Percentiles rank a stretch among this genome's conserved stretches.
Conservation (phyloP, 1,140 invertebrate genomes). For the Chrysoperla carnea region DNA sequence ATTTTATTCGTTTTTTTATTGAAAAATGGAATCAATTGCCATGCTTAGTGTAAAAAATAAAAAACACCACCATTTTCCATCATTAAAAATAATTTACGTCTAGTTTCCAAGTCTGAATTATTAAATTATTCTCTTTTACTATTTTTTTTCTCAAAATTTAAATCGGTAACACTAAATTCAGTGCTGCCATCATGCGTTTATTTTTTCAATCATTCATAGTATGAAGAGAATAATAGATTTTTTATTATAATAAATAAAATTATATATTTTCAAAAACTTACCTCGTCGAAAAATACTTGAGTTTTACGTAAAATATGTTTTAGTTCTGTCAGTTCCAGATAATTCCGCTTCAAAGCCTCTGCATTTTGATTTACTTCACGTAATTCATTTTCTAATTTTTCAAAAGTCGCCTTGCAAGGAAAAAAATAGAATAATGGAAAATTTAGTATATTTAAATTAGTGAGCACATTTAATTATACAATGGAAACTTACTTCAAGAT, state of each 20-base stretch:
- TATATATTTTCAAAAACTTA: constrained; percentile 30
- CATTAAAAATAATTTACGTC: too few species aligned
- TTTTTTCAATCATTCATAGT: too few species aligned
- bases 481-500: constrained; percentile 62
- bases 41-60: too few species aligned
- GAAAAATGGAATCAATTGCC: too few species aligned
- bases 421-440: constrained; percentile 4
- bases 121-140: too few species aligned
- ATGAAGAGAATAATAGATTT: constrained; percentile 1
- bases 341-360: constrained; percentile 90
- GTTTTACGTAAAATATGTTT: constrained; percentile 93
- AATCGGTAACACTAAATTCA: too few species aligned
- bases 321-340: constrained; percentile 86
- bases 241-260: constrained; percentile 7
- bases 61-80: too few species aligned
- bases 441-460: background rate
- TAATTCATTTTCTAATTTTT: constrained; percentile 88
- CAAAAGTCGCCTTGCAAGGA: constrained; percentile 68
- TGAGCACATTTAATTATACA: background rate
- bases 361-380: constrained; percentile 97
- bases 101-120: too few species aligned
- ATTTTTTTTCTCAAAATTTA: too few species aligned
- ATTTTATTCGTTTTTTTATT: too few species aligned
- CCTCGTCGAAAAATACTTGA: constrained; percentile 96
- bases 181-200: too few species aligned